These are phyloP conservation scores for Herpetotheres cachinnans DNA, from an alignment of 2,113 vertebrate genomes.

Conservation along the genomic window DNA sequence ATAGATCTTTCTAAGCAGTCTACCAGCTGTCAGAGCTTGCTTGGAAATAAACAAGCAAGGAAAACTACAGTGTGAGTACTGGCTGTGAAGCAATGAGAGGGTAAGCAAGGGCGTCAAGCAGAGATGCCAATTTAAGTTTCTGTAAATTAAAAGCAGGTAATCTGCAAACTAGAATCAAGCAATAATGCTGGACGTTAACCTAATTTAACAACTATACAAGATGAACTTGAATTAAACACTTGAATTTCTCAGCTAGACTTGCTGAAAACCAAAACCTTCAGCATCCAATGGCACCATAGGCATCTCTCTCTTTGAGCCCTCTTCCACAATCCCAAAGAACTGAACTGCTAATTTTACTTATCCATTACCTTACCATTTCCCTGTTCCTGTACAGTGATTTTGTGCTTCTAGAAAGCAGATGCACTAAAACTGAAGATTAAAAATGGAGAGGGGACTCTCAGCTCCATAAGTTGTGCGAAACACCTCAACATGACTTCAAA, in stretches of 20 bases:
- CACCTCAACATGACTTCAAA: background rate
- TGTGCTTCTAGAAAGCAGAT: background rate
- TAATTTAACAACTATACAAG: background rate
- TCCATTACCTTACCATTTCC: background rate
- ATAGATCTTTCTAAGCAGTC: conserved; percentile 3
- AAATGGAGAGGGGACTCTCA: background rate
- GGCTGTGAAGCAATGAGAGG: conserved; percentile 2
- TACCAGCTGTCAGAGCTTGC: conserved; percentile 23
- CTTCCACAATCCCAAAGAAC: background rate
- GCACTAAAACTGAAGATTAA: background rate
- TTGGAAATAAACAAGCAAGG: conserved; percentile 4
- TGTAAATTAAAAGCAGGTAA: conserved; percentile 29
- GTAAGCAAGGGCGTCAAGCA: background rate
- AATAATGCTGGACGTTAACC: background rate
- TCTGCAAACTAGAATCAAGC: background rate
- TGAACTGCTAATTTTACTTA: background rate
- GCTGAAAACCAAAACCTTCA: background rate
- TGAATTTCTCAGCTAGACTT: background rate
- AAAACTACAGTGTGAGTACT: background rate
- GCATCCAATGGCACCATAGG: background rate
- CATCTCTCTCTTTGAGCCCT: background rate
- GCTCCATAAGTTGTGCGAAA: background rate
- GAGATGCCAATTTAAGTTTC: background rate
- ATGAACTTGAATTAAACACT: conserved; percentile 5
- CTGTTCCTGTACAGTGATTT: background rate